phyloP scores from a whole-genome alignment of 2,888 invertebrate genomes.

The Cephus sareptanus region DNA sequence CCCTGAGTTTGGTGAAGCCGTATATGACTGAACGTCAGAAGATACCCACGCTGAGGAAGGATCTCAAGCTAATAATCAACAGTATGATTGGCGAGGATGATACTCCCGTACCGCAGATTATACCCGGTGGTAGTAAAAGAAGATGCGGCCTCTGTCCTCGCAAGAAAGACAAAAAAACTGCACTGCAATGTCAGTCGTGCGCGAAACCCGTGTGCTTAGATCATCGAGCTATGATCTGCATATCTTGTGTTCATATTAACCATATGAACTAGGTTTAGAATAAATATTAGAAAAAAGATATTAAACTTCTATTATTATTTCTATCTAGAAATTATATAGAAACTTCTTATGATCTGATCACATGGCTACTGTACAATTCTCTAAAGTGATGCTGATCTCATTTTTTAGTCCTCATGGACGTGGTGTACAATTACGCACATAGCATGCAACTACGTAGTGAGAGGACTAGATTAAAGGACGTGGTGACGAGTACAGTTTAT shows the following conservation, averaged over 20 bases:
- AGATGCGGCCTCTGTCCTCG: conserved; percentile 18
- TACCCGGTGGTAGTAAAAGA: conserved; percentile 15
- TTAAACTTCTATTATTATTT: no score
- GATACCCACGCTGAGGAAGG: conserved; percentile 17
- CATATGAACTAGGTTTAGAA: not conserved
- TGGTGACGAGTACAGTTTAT: not conserved
- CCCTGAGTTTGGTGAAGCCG: conserved; percentile 13
- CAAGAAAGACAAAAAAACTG: conserved; percentile 17
- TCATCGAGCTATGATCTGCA: conserved; percentile 20
- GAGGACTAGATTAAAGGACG: no score
- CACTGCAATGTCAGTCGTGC: conserved; percentile 15
- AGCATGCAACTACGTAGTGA: no score
- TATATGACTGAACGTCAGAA: conserved; percentile 14
- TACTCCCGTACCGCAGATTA: not conserved
- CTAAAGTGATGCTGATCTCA: no score
- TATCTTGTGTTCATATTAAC: conserved; percentile 14
- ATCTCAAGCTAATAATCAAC: conserved; percentile 14
- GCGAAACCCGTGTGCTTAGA: conserved; percentile 20
- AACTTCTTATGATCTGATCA: not conserved
- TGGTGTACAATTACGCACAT: no score
- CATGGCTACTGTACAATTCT: no score
- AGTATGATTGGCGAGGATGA: conserved; percentile 16
- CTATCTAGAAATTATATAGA: no score
- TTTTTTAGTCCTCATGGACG: not conserved
- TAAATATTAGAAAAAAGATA: not conserved